Conservation (phyloP, 2,797 vertebrate species). For the Phylloscopus collybita region DNA sequence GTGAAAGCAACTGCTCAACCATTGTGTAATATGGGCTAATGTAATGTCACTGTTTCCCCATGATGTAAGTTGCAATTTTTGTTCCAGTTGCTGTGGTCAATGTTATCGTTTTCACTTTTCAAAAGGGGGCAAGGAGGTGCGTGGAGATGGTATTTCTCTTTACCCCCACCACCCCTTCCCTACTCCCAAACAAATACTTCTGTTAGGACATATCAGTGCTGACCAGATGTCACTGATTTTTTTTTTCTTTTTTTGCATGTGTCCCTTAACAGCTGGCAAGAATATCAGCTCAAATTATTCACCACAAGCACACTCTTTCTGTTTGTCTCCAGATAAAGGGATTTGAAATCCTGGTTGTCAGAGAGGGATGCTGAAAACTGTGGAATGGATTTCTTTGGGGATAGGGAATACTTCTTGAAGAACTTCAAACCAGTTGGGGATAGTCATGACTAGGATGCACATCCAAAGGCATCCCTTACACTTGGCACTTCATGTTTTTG, state of each 20-base stretch:
- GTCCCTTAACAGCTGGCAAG: conserved; percentile 75
- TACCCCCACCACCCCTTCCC: neutral
- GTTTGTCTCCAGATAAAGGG: conserved; percentile 76
- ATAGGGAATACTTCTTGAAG: conserved; percentile 38
- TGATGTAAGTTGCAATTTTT: conserved; percentile 43
- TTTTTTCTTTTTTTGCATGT: conserved; percentile 44
- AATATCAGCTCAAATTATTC: conserved; percentile 74
- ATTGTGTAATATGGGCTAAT: conserved; percentile 84
- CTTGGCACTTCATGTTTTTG: neutral
- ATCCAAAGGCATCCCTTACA: neutral
- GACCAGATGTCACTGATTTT: conserved; percentile 72
- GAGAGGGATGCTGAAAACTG: conserved; percentile 69
- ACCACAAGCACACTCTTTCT: conserved; percentile 70
- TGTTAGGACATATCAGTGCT: conserved; percentile 63
- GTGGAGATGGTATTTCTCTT: conserved; percentile 38
- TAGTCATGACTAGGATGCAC: neutral
- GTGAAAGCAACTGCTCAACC: conserved; percentile 87
- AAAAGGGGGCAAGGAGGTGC: conserved; percentile 16
- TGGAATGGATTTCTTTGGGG: conserved; percentile 68
- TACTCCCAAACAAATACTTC: conserved; percentile 45
- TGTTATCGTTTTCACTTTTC: conserved; percentile 61
- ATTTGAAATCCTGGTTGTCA: conserved; percentile 70
- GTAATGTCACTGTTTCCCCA: conserved; percentile 80
- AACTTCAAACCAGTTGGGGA: neutral
- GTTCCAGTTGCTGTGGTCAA: conserved; percentile 56